Percentiles rank a stretch among this genome's conserved stretches.
These are phyloP conservation scores for Tragelaphus imberbis DNA, from an alignment of 2,113 vertebrate species.

Conservation along the genomic window DNA sequence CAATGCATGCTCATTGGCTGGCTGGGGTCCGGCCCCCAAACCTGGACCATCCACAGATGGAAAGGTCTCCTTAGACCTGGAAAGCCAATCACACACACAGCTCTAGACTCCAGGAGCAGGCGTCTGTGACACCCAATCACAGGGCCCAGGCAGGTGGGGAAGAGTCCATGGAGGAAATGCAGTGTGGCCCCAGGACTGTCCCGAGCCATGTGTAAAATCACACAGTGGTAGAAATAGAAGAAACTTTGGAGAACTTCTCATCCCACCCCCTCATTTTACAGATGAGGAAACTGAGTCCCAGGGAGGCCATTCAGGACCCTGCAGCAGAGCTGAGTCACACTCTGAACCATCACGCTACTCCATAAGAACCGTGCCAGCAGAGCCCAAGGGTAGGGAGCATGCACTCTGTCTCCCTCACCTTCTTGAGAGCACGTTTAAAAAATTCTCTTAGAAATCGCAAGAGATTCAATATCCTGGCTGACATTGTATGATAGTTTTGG, in stretches of 20 bases:
- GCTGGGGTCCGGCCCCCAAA: background rate
- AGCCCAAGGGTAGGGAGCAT: rapidly evolving
- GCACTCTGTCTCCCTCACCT: background rate
- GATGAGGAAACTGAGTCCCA: background rate
- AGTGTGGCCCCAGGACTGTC: background rate
- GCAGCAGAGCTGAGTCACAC: background rate
- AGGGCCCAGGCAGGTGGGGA: rapidly evolving
- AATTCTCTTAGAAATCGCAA: background rate
- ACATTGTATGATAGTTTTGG: background rate
- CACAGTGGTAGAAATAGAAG: background rate
- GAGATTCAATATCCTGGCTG: background rate
- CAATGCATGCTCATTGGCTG: background rate
- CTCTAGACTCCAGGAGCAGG: background rate
- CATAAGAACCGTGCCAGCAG: background rate
- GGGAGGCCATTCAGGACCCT: rapidly evolving
- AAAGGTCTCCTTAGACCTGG: background rate
- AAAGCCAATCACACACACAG: background rate
- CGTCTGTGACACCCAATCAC: background rate
- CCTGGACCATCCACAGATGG: background rate
- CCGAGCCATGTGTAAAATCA: background rate
- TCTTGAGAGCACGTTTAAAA: background rate
- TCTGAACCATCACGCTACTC: background rate
- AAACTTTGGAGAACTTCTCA: background rate
- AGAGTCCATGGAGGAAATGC: background rate
- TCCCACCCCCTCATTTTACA: background rate